Percentiles rank a stretch among this genome's conserved stretches.
These are phyloP conservation scores for Diogma glabrata DNA, from an alignment of 2,888 invertebrate genomes.

Conservation along the genomic window DNA sequence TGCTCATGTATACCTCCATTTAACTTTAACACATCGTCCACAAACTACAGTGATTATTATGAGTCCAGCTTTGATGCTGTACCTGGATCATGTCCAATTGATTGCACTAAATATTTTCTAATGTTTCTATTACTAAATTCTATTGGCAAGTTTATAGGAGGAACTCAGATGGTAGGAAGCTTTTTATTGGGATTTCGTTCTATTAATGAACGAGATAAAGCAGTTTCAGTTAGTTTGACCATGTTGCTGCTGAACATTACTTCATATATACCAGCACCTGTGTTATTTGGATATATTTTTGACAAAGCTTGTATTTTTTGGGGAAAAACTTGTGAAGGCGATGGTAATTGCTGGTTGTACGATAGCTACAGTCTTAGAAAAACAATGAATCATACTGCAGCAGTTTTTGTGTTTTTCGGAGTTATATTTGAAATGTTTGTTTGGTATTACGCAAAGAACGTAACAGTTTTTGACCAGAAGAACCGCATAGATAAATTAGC, in stretches of 20 bases:
- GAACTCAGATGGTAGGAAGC: slow-evolving; percentile 50
- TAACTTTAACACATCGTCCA: slow-evolving; percentile 23
- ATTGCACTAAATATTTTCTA: slow-evolving; percentile 44
- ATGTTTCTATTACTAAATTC: slow-evolving; percentile 44
- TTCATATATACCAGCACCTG: slow-evolving; percentile 54
- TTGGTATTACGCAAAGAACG: slow-evolving; percentile 46
- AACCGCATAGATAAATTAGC: too few relatives aligned
- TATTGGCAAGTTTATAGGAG: slow-evolving; percentile 45
- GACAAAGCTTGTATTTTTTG: slow-evolving; percentile 51
- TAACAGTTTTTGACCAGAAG: slow-evolving; percentile 48
- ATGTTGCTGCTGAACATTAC: slow-evolving; percentile 48
- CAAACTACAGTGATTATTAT: slow-evolving; percentile 24
- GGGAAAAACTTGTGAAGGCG: slow-evolving; percentile 45
- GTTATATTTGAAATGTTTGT: slow-evolving; percentile 45
- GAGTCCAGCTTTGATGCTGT: slow-evolving; percentile 34
- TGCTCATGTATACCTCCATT: slow-evolving; percentile 44
- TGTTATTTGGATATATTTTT: slow-evolving; percentile 53
- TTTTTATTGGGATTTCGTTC: slow-evolving; percentile 50
- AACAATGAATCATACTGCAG: neutral
- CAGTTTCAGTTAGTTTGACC: slow-evolving; percentile 50
- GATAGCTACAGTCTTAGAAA: slow-evolving; percentile 40
- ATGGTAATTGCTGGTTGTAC: slow-evolving; percentile 54
- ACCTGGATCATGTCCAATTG: slow-evolving; percentile 44
- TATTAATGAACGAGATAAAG: slow-evolving; percentile 51
- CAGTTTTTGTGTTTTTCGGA: slow-evolving; percentile 32